A percentile compares a stretch with the other conserved stretches of the same genome.
phyloP scores from a whole-genome alignment of 2,113 vertebrate genomes.

The Callithrix jacchus region DNA sequence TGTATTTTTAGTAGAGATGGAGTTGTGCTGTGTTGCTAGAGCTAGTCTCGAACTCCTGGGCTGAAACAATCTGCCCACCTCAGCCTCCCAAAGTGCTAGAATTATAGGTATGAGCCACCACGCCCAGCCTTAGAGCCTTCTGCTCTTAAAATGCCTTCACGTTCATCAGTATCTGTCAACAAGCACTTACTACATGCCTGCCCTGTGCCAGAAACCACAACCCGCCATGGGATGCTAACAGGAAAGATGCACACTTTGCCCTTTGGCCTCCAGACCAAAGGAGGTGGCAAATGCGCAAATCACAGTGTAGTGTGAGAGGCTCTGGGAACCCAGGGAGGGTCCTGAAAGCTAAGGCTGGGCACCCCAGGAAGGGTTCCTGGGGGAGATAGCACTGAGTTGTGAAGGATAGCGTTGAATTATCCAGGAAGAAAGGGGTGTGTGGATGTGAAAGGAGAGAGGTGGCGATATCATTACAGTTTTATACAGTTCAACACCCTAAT shows the following conservation, averaged over 20 bases:
- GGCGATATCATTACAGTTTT: neutral
- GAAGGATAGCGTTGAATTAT: neutral
- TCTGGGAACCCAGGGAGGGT: neutral
- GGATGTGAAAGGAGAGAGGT: neutral
- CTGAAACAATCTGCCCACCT: no score
- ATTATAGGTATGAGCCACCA: no score
- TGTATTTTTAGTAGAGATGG: no score
- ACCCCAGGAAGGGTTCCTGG: neutral
- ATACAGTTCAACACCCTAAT: neutral
- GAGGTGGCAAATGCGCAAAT: neutral
- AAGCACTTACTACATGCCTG: neutral
- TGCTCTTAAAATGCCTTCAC: neutral
- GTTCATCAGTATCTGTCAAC: neutral
- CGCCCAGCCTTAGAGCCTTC: neutral
- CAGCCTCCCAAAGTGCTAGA: no score
- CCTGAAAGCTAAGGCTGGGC: neutral
- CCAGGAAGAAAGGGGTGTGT: neutral
- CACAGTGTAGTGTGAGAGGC: neutral
- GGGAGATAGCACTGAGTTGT: neutral
- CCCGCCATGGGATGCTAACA: neutral
- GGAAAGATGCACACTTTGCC: neutral
- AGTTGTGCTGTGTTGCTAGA: no score
- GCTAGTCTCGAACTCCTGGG: no score
- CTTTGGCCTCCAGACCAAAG: neutral
- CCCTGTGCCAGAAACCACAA: fast-evolving